Percentiles rank a stretch among this genome's conserved stretches.
phyloP scores from a whole-genome alignment of 2,797 vertebrate genomes.

The Chromis chromis region DNA sequence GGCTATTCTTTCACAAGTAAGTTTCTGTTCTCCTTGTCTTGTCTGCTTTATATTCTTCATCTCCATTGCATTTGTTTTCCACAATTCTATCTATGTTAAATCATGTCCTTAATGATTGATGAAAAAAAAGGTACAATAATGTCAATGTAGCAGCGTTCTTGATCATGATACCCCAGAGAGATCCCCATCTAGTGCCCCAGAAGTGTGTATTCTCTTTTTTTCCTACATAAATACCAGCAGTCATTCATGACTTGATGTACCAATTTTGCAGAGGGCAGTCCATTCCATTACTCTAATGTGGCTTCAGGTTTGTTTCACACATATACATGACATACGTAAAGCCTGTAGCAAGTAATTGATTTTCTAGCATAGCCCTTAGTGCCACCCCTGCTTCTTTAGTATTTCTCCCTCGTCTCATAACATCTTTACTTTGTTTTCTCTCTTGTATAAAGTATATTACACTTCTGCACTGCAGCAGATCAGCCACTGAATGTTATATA shows the following conservation, averaged over 20 bases:
- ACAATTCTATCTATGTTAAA: neutral
- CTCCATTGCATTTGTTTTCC: slow-evolving; percentile 17
- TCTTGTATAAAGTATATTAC: neutral
- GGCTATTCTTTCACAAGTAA: slow-evolving; percentile 94
- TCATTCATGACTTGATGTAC: slow-evolving; percentile 34
- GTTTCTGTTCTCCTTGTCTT: slow-evolving; percentile 82
- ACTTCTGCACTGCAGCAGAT: slow-evolving; percentile 18
- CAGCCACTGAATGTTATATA: neutral
- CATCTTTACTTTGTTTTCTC: neutral
- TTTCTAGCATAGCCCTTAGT: slow-evolving; percentile 2
- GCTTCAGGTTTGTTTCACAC: slow-evolving; percentile 59
- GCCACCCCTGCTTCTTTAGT: slow-evolving; percentile 5
- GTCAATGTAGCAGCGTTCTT: neutral
- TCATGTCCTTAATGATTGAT: neutral
- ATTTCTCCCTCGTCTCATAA: neutral
- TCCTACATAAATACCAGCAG: neutral
- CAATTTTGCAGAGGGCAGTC: slow-evolving; percentile 52
- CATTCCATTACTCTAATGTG: slow-evolving; percentile 50
- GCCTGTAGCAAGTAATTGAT: slow-evolving; percentile 29
- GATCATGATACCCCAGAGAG: neutral
- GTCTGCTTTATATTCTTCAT: slow-evolving; percentile 31
- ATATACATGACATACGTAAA: slow-evolving; percentile 29
- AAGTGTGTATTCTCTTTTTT: slow-evolving; percentile 1
- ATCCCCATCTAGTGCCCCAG: neutral
- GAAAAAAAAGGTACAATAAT: neutral